These are phyloP conservation scores for Tricholauxania praeusta DNA, from an alignment of 2,888 invertebrate genomes.

Conservation along the genomic window DNA sequence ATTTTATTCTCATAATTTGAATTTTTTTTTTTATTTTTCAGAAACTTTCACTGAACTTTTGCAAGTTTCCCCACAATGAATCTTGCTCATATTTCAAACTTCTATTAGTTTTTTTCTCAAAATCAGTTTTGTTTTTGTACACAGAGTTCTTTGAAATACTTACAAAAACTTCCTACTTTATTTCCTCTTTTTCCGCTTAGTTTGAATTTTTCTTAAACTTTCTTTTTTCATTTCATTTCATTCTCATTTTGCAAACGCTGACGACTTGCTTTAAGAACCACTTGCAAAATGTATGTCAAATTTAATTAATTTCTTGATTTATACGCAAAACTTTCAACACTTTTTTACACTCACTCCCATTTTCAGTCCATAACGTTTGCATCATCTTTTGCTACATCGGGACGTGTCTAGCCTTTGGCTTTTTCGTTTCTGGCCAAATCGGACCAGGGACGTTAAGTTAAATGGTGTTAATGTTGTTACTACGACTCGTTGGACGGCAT, in stretches of 20 bases:
- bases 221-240: constrained; percentile 4
- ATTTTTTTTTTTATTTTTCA: background rate
- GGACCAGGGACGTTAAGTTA: constrained; percentile 37
- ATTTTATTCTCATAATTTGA: background rate
- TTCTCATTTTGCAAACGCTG: background rate
- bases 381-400: background rate
- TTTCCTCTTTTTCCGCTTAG: background rate
- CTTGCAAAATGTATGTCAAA: constrained; percentile 63
- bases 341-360: constrained; percentile 32
- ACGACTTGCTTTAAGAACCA: constrained; percentile 14
- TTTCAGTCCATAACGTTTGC: background rate
- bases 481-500: background rate
- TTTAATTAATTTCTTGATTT: constrained; percentile 68
- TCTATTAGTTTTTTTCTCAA: background rate
- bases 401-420: constrained; percentile 32
- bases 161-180: background rate
- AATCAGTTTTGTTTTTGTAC: background rate
- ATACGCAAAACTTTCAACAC: constrained; percentile 61
- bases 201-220: constrained; percentile 2
- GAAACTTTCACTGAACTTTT: constrained; percentile 24
- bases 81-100: constrained; percentile 31
- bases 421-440: constrained; percentile 22
- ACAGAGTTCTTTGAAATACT: constrained; percentile 11
- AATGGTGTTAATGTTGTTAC: constrained; percentile 50
- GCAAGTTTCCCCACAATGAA: constrained; percentile 30